phyloP scores from a whole-genome alignment of 2,888 invertebrate species.

The Ormyrus nitidulus region DNA sequence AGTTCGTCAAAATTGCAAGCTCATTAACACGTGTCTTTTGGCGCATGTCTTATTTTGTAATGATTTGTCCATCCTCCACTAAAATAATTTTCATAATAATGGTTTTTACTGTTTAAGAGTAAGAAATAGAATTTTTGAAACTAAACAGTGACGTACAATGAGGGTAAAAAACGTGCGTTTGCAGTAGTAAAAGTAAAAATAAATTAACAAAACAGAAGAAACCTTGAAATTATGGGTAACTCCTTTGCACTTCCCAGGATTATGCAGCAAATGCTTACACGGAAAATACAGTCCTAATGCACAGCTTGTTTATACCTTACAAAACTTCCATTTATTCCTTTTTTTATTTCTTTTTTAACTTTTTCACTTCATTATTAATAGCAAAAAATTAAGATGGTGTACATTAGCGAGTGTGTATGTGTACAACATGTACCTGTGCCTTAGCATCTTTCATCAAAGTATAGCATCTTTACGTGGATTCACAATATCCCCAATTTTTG shows the following conservation, averaged over 20 bases:
- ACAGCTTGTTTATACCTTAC: constrained; percentile 55
- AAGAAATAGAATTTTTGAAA: constrained; percentile 25
- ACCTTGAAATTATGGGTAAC: background rate
- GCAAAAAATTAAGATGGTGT: constrained; percentile 33
- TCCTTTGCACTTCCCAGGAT: constrained; percentile 16
- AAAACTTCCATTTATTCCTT: constrained; percentile 60
- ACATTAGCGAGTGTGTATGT: constrained; percentile 27
- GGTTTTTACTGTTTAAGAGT: background rate
- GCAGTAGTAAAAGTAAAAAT: constrained; percentile 35
- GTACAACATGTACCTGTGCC: background rate
- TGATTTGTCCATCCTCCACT: constrained; percentile 16
- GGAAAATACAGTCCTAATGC: constrained; percentile 33
- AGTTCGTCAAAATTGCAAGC: constrained; percentile 32
- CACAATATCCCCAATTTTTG: background rate
- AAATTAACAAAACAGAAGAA: constrained; percentile 34
- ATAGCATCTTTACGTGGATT: background rate
- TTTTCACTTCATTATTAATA: constrained; percentile 29
- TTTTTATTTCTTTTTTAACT: constrained; percentile 59
- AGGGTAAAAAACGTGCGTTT: constrained; percentile 15
- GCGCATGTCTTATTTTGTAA: constrained; percentile 1
- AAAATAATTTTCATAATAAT: constrained; percentile 5
- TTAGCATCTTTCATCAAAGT: constrained; percentile 9
- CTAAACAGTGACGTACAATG: constrained; percentile 10
- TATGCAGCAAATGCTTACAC: constrained; percentile 38
- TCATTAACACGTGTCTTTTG: constrained; percentile 27